These are phyloP conservation scores for Cryptotermes secundus DNA, from an alignment of 1,140 invertebrate genomes.

Conservation along the genomic window DNA sequence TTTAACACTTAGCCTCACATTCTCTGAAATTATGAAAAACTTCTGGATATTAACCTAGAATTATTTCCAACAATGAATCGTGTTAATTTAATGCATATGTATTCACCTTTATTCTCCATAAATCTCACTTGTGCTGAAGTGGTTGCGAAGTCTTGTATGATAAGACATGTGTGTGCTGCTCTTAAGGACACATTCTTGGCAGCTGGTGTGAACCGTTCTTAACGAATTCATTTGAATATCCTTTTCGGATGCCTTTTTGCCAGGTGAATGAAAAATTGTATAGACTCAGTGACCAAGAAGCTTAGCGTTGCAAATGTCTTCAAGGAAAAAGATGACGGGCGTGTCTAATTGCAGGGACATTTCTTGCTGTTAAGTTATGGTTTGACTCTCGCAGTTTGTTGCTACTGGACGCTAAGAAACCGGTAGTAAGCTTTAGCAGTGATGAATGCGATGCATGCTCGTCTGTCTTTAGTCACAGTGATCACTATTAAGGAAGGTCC, in stretches of 20 bases:
- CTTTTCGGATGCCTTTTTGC: not conserved
- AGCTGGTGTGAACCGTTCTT: not conserved
- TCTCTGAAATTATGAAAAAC: too few relatives aligned
- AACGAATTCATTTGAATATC: not conserved
- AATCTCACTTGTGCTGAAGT: too few relatives aligned
- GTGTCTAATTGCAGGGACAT: conserved; percentile 3
- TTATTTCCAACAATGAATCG: too few relatives aligned
- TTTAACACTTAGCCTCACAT: too few relatives aligned
- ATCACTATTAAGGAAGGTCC: conserved; percentile 2
- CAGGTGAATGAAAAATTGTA: not conserved
- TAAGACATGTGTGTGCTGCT: too few relatives aligned
- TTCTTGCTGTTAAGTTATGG: not conserved
- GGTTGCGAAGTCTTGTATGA: too few relatives aligned
- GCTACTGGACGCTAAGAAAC: not conserved
- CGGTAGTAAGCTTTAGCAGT: conserved; percentile 9
- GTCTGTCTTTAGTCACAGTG: not conserved
- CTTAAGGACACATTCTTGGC: too few relatives aligned
- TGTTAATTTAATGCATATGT: too few relatives aligned
- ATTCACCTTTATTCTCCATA: too few relatives aligned
- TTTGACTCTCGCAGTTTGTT: not conserved
- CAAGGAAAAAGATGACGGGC: not conserved
- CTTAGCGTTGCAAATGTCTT: conserved; percentile 5
- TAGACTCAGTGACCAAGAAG: not conserved
- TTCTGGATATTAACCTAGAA: too few relatives aligned
- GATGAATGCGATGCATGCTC: not conserved